Conservation (phyloP, 2,888 invertebrate genomes). For the Minunthozetes semirufus region DNA sequence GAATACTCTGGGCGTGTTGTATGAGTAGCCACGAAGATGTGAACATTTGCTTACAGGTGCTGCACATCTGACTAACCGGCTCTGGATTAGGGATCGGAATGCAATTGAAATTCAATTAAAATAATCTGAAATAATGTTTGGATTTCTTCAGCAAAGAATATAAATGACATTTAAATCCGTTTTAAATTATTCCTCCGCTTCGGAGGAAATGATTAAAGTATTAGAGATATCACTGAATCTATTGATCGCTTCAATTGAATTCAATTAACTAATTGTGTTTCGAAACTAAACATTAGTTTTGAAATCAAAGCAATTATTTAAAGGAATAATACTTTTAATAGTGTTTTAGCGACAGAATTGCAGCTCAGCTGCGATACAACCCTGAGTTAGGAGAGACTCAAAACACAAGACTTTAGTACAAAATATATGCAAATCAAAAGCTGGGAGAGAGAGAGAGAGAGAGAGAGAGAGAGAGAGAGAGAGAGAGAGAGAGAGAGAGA, state of each 20-base stretch:
- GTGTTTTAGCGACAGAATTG: conserved; percentile 1
- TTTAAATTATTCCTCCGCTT: not conserved
- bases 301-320: not conserved
- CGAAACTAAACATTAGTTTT: not conserved
- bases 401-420: not conserved
- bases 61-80: conserved; percentile 87
- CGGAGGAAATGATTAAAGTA: no score
- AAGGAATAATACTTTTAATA: conserved; percentile 6
- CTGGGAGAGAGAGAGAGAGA: not conserved
- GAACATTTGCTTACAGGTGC: conserved; percentile 82
- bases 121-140: not conserved
- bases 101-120: not conserved
- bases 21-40: conserved; percentile 91
- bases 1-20: conserved; percentile 88
- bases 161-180: not conserved
- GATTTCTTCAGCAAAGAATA: not conserved
- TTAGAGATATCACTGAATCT: no score
- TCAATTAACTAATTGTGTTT: not conserved
- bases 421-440: conserved; percentile 19
- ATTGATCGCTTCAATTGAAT: no score
- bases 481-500: conserved; percentile 10
- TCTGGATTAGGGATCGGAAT: conserved; percentile 52
- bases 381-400: not conserved
- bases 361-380: conserved; percentile 8
- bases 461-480: not conserved